phyloP scores from a whole-genome alignment of 2,888 invertebrate species.

The Tinea pellionella region DNA sequence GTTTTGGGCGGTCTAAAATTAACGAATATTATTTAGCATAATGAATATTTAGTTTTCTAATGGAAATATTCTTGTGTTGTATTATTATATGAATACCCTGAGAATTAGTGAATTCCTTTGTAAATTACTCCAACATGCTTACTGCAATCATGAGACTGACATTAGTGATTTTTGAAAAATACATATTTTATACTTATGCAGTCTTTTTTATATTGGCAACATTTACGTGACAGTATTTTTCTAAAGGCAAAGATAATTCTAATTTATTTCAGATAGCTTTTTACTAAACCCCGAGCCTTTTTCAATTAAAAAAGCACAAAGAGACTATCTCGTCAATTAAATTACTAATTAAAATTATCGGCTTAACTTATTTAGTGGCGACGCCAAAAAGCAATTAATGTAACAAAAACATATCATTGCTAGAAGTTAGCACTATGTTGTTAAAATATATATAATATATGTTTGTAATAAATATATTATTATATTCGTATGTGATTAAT shows the following conservation, averaged over 20 bases:
- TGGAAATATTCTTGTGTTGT: neutral
- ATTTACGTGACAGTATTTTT: neutral
- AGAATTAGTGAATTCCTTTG: slow-evolving; percentile 9
- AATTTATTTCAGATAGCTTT: no score
- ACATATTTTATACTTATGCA: neutral
- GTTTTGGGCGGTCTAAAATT: no score
- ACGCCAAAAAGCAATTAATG: slow-evolving; percentile 26
- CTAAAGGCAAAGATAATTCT: neutral
- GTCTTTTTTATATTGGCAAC: neutral
- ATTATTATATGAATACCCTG: neutral
- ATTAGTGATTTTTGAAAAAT: neutral
- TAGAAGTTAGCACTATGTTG: slow-evolving; percentile 37
- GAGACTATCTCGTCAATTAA: neutral
- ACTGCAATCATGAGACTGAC: slow-evolving; percentile 6
- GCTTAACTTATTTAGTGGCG: neutral
- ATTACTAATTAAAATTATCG: neutral
- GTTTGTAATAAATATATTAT: neutral
- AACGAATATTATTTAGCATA: no score
- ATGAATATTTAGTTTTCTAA: no score
- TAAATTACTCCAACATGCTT: slow-evolving; percentile 14
- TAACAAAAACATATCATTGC: slow-evolving; percentile 63
- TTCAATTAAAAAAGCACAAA: neutral
- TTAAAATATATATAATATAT: slow-evolving; percentile 6
- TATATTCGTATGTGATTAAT: neutral
- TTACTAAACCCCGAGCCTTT: neutral